Base-by-base conservation (phyloP, 2,797 vertebrate species). In the Hapalemur alaotrensis region DNA sequence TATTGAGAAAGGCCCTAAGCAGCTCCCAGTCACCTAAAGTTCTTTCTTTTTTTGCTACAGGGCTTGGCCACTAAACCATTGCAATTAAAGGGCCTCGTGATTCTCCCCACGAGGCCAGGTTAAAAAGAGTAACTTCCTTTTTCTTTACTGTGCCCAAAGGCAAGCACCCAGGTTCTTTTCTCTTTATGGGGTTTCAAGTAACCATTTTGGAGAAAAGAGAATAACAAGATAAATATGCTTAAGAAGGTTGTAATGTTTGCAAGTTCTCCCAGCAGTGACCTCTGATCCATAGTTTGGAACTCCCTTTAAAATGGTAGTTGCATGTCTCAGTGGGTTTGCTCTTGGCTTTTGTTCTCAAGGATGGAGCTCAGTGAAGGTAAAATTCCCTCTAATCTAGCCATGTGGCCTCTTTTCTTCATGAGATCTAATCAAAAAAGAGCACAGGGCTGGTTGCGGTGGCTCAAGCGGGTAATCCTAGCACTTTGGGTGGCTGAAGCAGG, bases 161-260 rank as follows among this genome's bases (percentile, higher is more conserved):
- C 15, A 91, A 63, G 41, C 23, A 67, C 32, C 22, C 5, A 83
- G 32, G 46, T 67, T 23, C 15, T 92, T 67, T 88, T 73, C 28
- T 54, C 13, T 87, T 89, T 76, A 22, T 69, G 78, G 30, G 8
- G 23, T 94, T 78, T 94, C 7, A 63, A 75, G 12, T n/a, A 59
- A 89, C 83, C 30, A 82, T 70, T 93, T 72, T 59, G 76, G 32
- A 15, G 67, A 96, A 96, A 65, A 61, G 25, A 88, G 25, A 54
- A 73, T 63, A 41, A 18, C 4, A 52, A 90, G 43, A 38, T 73
- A 92, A 79, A 83, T 67, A 67, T 7, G 38, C 43, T 84, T 41
- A 41, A 89, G 30, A 73, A 83, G 41, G 11, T 54, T 87, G 28
- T 32, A 73, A 50, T 59, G 14, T 86, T 69, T 57, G 11, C 20